Evolutionary conservation across 2,797 vertebrate species (phyloP).

Genomic region (Sebastes oblongus): DNA sequence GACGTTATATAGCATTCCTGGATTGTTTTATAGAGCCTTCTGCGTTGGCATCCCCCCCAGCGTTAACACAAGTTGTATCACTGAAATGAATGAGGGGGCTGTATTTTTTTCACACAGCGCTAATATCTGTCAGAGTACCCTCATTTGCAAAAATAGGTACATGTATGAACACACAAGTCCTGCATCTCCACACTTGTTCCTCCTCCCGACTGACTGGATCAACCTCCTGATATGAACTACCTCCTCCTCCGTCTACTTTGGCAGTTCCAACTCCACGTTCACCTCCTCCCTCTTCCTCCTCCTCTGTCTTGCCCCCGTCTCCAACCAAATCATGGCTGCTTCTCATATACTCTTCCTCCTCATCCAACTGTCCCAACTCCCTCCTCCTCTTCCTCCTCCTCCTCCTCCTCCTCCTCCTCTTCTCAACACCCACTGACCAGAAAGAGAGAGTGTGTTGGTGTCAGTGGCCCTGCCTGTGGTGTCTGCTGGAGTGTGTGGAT

Average conservation of each 20-base stretch:
- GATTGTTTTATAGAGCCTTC: background rate
- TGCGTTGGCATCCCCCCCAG: background rate
- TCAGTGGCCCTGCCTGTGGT: slow-evolving; percentile 59
- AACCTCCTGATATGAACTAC: slow-evolving; percentile 4
- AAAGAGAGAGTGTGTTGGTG: slow-evolving; percentile 39
- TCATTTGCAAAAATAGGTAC: background rate
- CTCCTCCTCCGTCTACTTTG: slow-evolving; percentile 1
- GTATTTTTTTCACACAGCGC: background rate
- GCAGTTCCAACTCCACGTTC: background rate
- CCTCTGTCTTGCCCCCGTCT: slow-evolving; percentile 64
- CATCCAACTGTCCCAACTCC: slow-evolving; percentile 6
- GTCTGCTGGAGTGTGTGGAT: slow-evolving; percentile 82
- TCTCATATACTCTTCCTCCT: background rate
- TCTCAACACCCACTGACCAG: slow-evolving; percentile 15
- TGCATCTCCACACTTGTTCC: background rate
- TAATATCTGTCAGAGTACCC: background rate
- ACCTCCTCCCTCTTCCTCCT: background rate
- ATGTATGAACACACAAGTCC: background rate
- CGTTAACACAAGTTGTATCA: background rate
- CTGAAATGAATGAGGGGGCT: background rate
- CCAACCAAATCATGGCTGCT: slow-evolving; percentile 16
- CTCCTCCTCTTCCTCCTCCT: background rate
- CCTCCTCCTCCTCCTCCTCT: background rate
- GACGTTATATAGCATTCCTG: background rate
- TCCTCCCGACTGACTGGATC: background rate